Conservation (phyloP, 2,888 invertebrate genomes). For the Drosophila anomalata region DNA sequence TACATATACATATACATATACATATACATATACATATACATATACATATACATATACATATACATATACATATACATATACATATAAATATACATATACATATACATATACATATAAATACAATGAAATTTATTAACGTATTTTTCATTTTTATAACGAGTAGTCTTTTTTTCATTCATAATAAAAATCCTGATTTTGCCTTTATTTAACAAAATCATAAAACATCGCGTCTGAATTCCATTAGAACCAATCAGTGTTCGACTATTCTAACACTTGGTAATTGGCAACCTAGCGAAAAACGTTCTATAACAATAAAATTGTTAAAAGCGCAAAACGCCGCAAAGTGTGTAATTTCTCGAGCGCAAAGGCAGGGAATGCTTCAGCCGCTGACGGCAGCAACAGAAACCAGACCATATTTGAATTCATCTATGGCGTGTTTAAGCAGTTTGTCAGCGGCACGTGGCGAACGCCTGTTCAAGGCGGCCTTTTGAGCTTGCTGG, state of each 20-base stretch:
- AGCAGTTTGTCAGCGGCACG: conserved; percentile 77
- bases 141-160: no score
- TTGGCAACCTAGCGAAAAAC: conserved; percentile 73
- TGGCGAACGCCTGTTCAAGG: conserved; percentile 62
- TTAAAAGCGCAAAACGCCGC: conserved; percentile 79
- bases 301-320: conserved; percentile 78
- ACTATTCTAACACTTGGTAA: conserved; percentile 63
- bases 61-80: no score
- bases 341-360: conserved; percentile 74
- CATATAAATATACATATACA: no score
- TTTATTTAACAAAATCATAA: neutral
- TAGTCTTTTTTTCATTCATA: no score
- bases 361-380: conserved; percentile 19
- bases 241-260: conserved; percentile 48
- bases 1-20: no score
- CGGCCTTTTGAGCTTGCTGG: conserved; percentile 68
- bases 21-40: no score
- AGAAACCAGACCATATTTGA: conserved; percentile 62
- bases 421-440: conserved; percentile 75
- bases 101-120: no score
- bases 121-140: no score
- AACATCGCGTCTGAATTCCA: neutral
- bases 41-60: no score
- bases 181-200: no score
- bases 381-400: conserved; percentile 17